Percentiles rank a stretch among this genome's conserved stretches.
These are phyloP conservation scores for Sarcophaga peregrina DNA, from an alignment of 1,140 invertebrate genomes.

Conservation along the genomic window DNA sequence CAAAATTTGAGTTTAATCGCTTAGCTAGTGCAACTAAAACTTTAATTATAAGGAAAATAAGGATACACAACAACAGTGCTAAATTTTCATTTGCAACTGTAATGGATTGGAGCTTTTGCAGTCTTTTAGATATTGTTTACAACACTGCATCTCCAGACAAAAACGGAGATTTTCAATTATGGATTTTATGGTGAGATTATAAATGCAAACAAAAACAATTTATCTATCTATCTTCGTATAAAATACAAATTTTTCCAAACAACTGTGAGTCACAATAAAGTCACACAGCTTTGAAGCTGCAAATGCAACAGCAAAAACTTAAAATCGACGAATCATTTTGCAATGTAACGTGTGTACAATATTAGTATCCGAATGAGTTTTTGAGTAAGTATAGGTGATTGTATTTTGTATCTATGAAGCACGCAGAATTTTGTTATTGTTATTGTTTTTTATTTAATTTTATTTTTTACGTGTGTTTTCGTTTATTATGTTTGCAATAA, in stretches of 20 bases:
- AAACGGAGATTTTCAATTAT: neutral
- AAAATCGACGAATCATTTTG: slow-evolving; percentile 6
- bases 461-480: no score
- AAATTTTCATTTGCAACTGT: no score
- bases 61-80: no score
- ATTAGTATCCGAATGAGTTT: no score
- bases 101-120: no score
- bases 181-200: neutral
- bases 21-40: no score
- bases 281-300: neutral
- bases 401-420: neutral
- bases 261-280: neutral
- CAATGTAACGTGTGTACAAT: neutral
- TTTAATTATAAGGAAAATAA: no score
- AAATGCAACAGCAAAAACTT: neutral
- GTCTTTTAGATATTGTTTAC: neutral
- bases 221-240: neutral
- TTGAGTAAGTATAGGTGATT: neutral
- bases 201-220: neutral
- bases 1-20: no score
- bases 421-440: no score
- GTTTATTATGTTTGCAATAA: no score
- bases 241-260: neutral
- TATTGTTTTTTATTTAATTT: no score
- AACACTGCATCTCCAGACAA: neutral